phyloP scores from a whole-genome alignment of 1,140 invertebrate species.

The Pygmarrhopalites habei region DNA sequence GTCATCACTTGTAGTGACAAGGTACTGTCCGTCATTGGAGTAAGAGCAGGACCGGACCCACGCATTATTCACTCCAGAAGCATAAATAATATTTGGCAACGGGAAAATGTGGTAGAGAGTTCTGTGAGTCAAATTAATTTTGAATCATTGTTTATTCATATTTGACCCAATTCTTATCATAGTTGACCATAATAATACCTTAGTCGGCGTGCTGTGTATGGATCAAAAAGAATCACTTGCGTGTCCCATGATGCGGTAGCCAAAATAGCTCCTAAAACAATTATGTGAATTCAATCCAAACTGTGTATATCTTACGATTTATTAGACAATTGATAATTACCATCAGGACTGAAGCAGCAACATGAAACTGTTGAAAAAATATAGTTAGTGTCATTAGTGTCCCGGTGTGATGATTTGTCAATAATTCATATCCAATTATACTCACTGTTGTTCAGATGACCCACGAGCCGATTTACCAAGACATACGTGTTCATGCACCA shows the following conservation, averaged over 20 bases:
- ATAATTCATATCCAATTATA: too few relatives aligned
- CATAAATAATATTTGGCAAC: slow-evolving; percentile 51
- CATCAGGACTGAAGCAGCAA: slow-evolving; percentile 53
- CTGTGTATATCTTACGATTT: too few relatives aligned
- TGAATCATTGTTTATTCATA: too few relatives aligned
- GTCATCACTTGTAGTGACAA: slow-evolving; percentile 50
- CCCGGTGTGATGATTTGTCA: too few relatives aligned
- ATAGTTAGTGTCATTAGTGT: too few relatives aligned
- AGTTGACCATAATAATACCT: too few relatives aligned
- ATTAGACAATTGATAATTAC: too few relatives aligned
- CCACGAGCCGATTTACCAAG: slow-evolving; percentile 44
- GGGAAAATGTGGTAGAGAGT: slow-evolving; percentile 47
- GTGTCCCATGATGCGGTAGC: slow-evolving; percentile 53
- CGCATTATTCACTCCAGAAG: slow-evolving; percentile 50
- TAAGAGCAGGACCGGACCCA: slow-evolving; percentile 49
- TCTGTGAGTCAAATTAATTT: too few relatives aligned
- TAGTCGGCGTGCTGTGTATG: slow-evolving; percentile 44
- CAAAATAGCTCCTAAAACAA: slow-evolving; percentile 51
- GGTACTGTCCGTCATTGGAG: slow-evolving; percentile 45
- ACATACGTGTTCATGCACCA: slow-evolving; percentile 46
- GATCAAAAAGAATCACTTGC: slow-evolving; percentile 51
- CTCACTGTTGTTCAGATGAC: too few relatives aligned
- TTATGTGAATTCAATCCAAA: too few relatives aligned
- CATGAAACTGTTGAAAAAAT: slow-evolving; percentile 49
- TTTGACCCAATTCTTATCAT: too few relatives aligned